Evolutionary conservation across 2,888 invertebrate species (phyloP).

Genomic region (Agonum fuliginosum): DNA sequence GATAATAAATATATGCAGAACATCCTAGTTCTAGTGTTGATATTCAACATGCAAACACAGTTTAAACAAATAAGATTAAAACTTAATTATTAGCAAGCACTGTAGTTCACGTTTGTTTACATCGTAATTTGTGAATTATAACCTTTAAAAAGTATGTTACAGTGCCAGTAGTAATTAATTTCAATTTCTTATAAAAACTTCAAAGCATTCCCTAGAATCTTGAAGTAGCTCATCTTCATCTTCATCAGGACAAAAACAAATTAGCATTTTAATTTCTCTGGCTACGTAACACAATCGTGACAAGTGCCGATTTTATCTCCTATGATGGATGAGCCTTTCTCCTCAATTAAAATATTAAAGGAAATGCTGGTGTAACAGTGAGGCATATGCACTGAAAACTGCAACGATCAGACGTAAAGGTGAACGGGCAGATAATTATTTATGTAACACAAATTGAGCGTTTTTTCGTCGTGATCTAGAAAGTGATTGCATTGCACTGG

Average conservation of each 20-base stretch:
- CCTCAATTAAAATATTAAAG: conserved; percentile 45
- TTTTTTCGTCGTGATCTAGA: conserved; percentile 41
- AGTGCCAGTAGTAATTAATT: too few relatives aligned
- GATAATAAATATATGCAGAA: too few relatives aligned
- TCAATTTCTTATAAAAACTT: not conserved
- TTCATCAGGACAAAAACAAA: conserved; percentile 13
- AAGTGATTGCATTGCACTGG: conserved; percentile 48
- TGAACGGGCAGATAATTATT: conserved; percentile 33
- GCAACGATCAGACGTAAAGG: conserved; percentile 9
- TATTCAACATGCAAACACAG: too few relatives aligned
- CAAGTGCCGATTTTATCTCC: conserved; percentile 42
- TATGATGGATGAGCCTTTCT: conserved; percentile 48
- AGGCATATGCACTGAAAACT: conserved; percentile 1
- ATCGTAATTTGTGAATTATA: too few relatives aligned
- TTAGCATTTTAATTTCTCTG: conserved; percentile 25
- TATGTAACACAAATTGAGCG: conserved; percentile 42
- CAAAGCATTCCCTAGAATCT: not conserved
- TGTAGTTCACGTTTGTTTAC: too few relatives aligned
- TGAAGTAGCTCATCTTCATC: conserved; percentile 11
- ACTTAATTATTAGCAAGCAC: too few relatives aligned
- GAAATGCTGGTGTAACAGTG: conserved; percentile 19
- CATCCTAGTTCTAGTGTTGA: too few relatives aligned
- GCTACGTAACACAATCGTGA: conserved; percentile 32
- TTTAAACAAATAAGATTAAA: too few relatives aligned
- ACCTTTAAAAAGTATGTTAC: too few relatives aligned